Evolutionary conservation across 2,797 vertebrate genomes (phyloP), one percentile per base, ranked within the genome.

Genomic region (Pseudochromis fuscus): DNA sequence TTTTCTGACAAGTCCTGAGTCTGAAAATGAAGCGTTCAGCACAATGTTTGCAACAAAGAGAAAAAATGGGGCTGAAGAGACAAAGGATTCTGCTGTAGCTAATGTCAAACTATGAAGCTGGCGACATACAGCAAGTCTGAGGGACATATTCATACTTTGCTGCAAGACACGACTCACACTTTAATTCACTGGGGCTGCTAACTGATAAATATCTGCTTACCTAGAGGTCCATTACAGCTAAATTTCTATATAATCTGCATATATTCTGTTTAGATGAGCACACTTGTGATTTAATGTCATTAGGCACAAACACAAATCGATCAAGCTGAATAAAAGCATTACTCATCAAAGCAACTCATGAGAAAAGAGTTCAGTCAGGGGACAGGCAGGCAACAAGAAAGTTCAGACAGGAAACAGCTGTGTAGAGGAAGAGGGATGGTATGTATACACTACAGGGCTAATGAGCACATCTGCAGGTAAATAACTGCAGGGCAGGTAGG

Each of bases 1-100:
- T 37, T 55, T 63, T 56, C 18, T 58, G 67, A 75, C 50, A 66
- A 40, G 62, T 60, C 61, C n/a, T 28, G 62, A 62, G 45, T 33
- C 9, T 55, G 21, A 73, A 70, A 71, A 56, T 51, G 7, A 62
- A 53, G 15, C 1, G 5, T 62, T 78, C 66, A 60, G 69, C 56
- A 69, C 23, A 53, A 65, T 55, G 46, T 45, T 58, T 51, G 10
- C 31, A 51, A 58, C 19, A 78, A 46, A 67, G 16, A 63, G 19
- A 15, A 31, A 62, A 71, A 21, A 23, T 67, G 15, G 21, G 13
- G 21, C 40, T 1, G 1, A 63, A 46, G 31, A 67, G 51, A 74
- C 44, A 15, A 25, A 23, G 3, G 30, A 42, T 48, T 60, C 31
- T 64, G 42, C 38, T 62, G 27, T 15, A 38, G 56, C 40, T 33